A percentile compares a stretch with the other conserved stretches of the same genome.
Evolutionary conservation across 1,140 invertebrate species (phyloP).

Genomic region (Drosophila ananassae): DNA sequence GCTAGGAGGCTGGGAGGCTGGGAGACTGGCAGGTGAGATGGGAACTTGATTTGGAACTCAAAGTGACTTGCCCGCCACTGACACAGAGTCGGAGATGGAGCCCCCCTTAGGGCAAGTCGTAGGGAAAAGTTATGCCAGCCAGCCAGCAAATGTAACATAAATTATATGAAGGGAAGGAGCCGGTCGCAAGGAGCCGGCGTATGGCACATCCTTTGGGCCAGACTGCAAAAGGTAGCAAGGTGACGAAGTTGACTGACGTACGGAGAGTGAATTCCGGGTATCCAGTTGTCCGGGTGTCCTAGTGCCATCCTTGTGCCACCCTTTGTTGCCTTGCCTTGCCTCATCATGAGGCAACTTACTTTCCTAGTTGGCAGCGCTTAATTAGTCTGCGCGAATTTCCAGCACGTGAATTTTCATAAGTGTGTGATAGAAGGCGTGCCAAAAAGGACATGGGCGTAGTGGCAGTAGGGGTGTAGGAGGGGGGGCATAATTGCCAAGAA

Average conservation of each 20-base stretch:
- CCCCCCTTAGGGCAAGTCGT: constrained; percentile 8
- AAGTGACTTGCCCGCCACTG: constrained; percentile 70
- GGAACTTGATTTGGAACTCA: constrained; percentile 77
- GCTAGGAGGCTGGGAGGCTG: not conserved
- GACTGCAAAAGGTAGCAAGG: constrained; percentile 6
- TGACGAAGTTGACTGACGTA: not conserved
- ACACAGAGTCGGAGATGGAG: constrained; percentile 36
- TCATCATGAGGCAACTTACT: constrained; percentile 77
- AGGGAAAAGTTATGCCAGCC: constrained; percentile 72
- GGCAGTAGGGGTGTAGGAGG: not conserved
- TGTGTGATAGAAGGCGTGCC: constrained; percentile 36
- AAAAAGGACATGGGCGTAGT: not conserved
- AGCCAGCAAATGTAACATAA: constrained; percentile 80
- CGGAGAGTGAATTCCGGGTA: not conserved
- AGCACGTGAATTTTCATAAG: constrained; percentile 79
- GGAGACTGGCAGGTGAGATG: constrained; percentile 1
- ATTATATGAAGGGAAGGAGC: constrained; percentile 72
- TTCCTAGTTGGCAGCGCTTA: constrained; percentile 77
- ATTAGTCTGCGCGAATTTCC: constrained; percentile 80
- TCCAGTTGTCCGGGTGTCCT: not conserved
- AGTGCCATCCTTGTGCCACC: not conserved
- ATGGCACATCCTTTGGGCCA: constrained; percentile 38
- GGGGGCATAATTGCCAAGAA: constrained; percentile 9
- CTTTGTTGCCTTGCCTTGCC: not conserved
- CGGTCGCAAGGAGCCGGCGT: constrained; percentile 56